Percentiles rank a stretch among this genome's conserved stretches.
These are phyloP conservation scores for Drosophila serrata DNA, from an alignment of 1,140 invertebrate genomes.

Conservation along the genomic window DNA sequence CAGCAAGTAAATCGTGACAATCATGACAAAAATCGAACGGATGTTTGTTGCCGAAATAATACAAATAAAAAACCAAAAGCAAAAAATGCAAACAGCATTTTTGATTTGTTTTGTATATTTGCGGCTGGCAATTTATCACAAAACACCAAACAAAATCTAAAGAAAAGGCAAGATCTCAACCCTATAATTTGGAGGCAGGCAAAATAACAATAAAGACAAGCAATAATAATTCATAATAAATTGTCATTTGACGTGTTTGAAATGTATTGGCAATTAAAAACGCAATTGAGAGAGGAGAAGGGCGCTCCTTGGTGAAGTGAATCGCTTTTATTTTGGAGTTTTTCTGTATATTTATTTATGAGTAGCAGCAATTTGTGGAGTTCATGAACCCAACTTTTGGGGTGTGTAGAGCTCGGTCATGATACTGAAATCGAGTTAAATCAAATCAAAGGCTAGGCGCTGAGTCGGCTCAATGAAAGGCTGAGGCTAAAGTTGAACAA, in stretches of 20 bases:
- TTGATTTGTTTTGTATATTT: slow-evolving; percentile 45
- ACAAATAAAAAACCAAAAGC: slow-evolving; percentile 37
- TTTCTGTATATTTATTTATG: slow-evolving; percentile 31
- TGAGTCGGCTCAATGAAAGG: slow-evolving; percentile 10
- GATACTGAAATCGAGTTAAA: slow-evolving; percentile 31
- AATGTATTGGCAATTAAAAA: slow-evolving; percentile 77
- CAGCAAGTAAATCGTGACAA: slow-evolving; percentile 77
- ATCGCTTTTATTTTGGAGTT: slow-evolving; percentile 20
- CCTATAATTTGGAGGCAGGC: slow-evolving; percentile 44
- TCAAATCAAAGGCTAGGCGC: slow-evolving; percentile 20
- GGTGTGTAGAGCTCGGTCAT: slow-evolving; percentile 47
- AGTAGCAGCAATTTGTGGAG: slow-evolving; percentile 59
- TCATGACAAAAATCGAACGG: slow-evolving; percentile 77
- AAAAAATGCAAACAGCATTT: slow-evolving; percentile 66
- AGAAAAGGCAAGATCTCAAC: slow-evolving; percentile 53
- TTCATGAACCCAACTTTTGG: slow-evolving; percentile 63
- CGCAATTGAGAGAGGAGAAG: slow-evolving; percentile 46
- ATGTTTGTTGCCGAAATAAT: slow-evolving; percentile 61
- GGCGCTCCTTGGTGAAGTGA: slow-evolving; percentile 35
- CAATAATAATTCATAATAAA: slow-evolving; percentile 72
- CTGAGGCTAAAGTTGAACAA: slow-evolving; percentile 9
- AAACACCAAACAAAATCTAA: slow-evolving; percentile 48
- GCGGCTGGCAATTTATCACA: slow-evolving; percentile 73
- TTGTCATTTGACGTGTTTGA: slow-evolving; percentile 76
- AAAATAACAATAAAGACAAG: slow-evolving; percentile 27